Conservation (phyloP, 1,140 invertebrate genomes). For the Ruditapes philippinarum region DNA sequence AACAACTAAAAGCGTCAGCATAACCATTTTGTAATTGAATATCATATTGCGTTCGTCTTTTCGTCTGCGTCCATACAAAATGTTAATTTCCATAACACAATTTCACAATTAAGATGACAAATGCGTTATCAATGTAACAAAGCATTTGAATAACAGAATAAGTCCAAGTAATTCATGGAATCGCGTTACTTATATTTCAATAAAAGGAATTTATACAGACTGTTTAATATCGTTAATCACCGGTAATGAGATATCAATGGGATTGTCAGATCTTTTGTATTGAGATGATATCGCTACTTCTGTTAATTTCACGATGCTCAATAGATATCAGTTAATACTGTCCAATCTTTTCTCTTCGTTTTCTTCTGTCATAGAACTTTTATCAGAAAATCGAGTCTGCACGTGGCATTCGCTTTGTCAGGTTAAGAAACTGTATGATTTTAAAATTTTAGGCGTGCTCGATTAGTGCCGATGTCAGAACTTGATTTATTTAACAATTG, state of each 20-base stretch:
- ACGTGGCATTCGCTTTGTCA: slow-evolving; percentile 12
- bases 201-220: slow-evolving; percentile 11
- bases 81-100: slow-evolving; percentile 49
- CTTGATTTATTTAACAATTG: not conserved
- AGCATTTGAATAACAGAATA: slow-evolving; percentile 34
- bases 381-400: not conserved
- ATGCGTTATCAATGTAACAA: slow-evolving; percentile 60
- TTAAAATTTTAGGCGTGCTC: not conserved
- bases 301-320: slow-evolving; percentile 13
- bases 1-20: not conserved
- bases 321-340: not conserved
- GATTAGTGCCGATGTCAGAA: not conserved
- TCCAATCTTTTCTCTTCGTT: not conserved
- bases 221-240: slow-evolving; percentile 56
- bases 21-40: slow-evolving; percentile 19
- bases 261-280: slow-evolving; percentile 35
- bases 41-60: slow-evolving; percentile 48
- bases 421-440: not conserved
- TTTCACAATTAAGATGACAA: slow-evolving; percentile 64
- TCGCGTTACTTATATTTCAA: slow-evolving; percentile 34
- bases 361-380: not conserved
- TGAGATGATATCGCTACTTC: slow-evolving; percentile 41
- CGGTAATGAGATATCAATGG: slow-evolving; percentile 41
- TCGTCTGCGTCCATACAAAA: slow-evolving; percentile 47
- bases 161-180: slow-evolving; percentile 51